Conservation (phyloP, 2,888 invertebrate species). For the Cotesia congregata region DNA sequence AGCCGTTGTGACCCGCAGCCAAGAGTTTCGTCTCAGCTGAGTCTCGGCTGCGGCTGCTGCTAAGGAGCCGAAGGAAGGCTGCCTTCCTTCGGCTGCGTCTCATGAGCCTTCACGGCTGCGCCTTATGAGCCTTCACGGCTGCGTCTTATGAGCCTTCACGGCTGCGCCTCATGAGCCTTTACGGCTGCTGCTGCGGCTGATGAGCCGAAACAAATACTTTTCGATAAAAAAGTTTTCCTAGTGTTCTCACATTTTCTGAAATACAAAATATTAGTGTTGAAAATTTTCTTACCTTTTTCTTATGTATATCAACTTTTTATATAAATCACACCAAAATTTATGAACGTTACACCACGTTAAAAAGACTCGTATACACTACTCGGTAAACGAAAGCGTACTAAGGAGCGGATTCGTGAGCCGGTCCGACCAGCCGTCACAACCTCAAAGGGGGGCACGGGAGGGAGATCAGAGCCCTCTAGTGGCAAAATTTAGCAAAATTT, state of each 20-base stretch:
- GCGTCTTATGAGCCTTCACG: conserved; percentile 8
- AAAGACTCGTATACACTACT: conserved; percentile 6
- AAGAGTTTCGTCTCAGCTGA: neutral
- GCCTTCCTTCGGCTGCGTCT: neutral
- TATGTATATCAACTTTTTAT: neutral
- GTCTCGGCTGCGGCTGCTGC: conserved; percentile 10
- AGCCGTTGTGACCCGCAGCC: neutral
- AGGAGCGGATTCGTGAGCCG: neutral
- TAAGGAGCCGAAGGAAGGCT: neutral
- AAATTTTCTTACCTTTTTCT: conserved; percentile 16
- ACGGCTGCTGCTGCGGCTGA: conserved; percentile 7
- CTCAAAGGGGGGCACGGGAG: neutral
- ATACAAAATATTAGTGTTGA: neutral
- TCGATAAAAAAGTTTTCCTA: neutral
- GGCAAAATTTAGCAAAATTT: neutral
- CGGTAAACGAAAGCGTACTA: conserved; percentile 10
- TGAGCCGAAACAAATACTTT: neutral
- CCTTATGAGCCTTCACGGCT: neutral
- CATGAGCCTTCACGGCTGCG: neutral
- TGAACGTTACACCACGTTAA: conserved; percentile 13
- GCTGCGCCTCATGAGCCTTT: conserved; percentile 9
- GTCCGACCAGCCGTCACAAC: neutral
- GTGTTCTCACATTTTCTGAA: conserved; percentile 3
- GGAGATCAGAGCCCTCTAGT: neutral
- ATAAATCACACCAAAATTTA: neutral